phyloP scores from a whole-genome alignment of 2,888 invertebrate genomes.

The Diaperis boleti region DNA sequence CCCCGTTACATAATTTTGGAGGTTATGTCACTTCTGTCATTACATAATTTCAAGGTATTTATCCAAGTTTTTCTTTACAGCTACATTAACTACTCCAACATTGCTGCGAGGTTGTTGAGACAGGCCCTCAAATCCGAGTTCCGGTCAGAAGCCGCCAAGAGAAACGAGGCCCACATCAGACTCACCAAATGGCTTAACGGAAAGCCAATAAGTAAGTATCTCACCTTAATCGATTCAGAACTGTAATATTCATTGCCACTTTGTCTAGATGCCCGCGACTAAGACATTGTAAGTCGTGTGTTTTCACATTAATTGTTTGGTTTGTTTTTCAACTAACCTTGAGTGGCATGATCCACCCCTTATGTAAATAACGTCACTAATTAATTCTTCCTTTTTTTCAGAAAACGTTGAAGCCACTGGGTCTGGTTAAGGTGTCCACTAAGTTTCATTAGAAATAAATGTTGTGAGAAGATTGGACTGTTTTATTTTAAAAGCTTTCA shows the following conservation, averaged over 20 bases:
- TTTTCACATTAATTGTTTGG: constrained; percentile 15
- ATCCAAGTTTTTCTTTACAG: constrained; percentile 68
- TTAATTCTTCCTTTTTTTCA: constrained; percentile 4
- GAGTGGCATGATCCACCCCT: too few species aligned
- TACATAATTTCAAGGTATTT: constrained; percentile 38
- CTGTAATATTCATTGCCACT: constrained; percentile 30
- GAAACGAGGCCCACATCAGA: constrained; percentile 81
- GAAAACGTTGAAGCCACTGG: neutral
- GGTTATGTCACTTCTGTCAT: constrained; percentile 32
- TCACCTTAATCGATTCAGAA: constrained; percentile 14
- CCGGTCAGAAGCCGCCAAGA: constrained; percentile 79
- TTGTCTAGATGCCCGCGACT: constrained; percentile 51
- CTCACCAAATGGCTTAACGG: constrained; percentile 93
- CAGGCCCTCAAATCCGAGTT: constrained; percentile 83
- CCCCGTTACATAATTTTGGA: too few species aligned
- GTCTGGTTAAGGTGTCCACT: neutral
- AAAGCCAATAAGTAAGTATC: constrained; percentile 83
- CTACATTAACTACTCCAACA: constrained; percentile 96
- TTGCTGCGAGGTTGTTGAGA: constrained; percentile 88
- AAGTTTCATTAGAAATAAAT: constrained; percentile 12
- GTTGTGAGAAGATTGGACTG: neutral
- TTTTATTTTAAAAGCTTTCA: constrained; percentile 14
- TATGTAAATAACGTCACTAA: neutral
- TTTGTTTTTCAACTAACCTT: constrained; percentile 10
- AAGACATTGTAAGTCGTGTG: constrained; percentile 49